phyloP scores from a whole-genome alignment of 1,140 invertebrate genomes.

The Rhagoletis zephyria region DNA sequence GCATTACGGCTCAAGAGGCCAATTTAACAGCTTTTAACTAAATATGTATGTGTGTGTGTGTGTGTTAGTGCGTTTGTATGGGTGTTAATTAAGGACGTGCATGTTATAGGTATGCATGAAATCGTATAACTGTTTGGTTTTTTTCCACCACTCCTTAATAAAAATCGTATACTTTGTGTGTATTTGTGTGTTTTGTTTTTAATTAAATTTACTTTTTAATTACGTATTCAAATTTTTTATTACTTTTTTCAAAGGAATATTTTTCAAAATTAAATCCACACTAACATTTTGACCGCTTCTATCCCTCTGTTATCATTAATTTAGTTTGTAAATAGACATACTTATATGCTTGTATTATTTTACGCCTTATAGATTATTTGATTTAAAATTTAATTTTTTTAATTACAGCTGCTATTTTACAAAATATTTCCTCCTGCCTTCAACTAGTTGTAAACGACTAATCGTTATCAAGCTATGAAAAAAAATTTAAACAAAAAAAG shows the following conservation, averaged over 20 bases:
- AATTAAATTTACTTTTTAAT: constrained; percentile 25
- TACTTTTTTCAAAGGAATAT: constrained; percentile 44
- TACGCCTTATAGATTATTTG: neutral
- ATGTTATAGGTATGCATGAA: constrained; percentile 8
- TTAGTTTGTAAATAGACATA: constrained; percentile 41
- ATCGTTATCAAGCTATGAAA: neutral
- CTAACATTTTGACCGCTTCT: constrained; percentile 14
- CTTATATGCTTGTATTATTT: constrained; percentile 15
- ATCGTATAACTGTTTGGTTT: constrained; percentile 14
- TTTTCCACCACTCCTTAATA: constrained; percentile 54
- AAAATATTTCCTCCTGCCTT: neutral
- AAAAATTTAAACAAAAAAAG: neutral
- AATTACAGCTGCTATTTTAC: constrained; percentile 32
- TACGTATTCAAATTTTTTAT: neutral
- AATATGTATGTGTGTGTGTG: neutral
- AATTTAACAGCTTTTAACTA: neutral
- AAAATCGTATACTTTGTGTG: constrained; percentile 60
- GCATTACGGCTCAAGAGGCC: neutral
- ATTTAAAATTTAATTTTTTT: neutral
- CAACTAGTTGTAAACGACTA: neutral
- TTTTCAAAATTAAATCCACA: neutral
- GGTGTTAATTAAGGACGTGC: constrained; percentile 61
- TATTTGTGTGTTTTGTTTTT: constrained; percentile 53
- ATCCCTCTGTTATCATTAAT: neutral
- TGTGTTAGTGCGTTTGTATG: constrained; percentile 1